Evolutionary conservation across 2,113 vertebrate species (phyloP), one percentile per base, ranked within the genome.

Genomic region (Noturus placidus): DNA sequence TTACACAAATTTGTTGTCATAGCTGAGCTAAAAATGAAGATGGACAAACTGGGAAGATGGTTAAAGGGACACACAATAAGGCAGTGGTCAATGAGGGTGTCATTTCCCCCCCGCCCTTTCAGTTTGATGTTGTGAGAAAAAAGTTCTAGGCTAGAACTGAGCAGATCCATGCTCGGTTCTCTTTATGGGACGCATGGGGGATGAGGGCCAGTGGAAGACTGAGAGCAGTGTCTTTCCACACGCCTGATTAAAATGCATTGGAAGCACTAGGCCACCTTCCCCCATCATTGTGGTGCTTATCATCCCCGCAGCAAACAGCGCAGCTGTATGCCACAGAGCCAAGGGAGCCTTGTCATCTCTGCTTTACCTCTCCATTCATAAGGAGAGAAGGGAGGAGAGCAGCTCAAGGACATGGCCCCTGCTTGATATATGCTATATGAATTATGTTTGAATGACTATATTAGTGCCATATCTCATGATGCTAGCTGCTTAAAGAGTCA

Each of bases 171-270:
- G 81, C 22, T 59, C 70, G 69, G 70, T 89, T 17, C 65, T 83
- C 74, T 83, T 38, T 82, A 85, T 79, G 85, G 85, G 83, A 83
- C 54, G n/a, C 35, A 27, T 84, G 70, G 82, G 87, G 63, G 59
- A 65, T 46, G 87, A 56, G 86, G 82, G 87, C 69, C 77, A 81
- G 77, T 35, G 69, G 67, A 76, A 85, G 79, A 87, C 88, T 87
- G 87, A 87, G 84, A 88, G 89, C 89, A 86, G 83, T 70, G 82
- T 87, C 90, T 94, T 92, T 92, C 89, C 90, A 90, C 89, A 88
- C 92, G 90, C 91, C 90, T 92, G 90, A 94, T 95, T 94, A 93
- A 94, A 92, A 94, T 91, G 91, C 93, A 93, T 90, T 90, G 90
- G 90, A 88, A 88, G 89, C 89, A 86, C 80, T 89, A 90, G 88